These are phyloP conservation scores for Sisor rabdophorus DNA, from an alignment of 2,113 vertebrate species.

Conservation along the genomic window DNA sequence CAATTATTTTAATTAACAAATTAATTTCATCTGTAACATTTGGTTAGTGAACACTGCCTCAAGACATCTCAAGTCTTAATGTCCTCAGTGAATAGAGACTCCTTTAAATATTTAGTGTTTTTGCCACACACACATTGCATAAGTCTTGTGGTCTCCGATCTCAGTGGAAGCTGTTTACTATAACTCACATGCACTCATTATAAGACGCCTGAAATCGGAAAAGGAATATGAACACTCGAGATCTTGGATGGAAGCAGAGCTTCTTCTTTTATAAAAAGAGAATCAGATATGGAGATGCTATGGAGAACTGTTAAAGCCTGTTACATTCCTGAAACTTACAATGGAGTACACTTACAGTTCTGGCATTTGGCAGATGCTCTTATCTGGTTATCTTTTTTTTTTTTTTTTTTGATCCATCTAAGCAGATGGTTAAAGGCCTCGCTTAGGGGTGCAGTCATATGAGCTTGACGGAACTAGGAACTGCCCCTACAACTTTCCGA, in stretches of 20 bases:
- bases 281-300: background rate
- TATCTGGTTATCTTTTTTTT: too few relatives aligned
- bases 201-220: background rate
- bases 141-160: slow-evolving; percentile 5
- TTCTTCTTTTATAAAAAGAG: background rate
- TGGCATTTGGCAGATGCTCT: too few relatives aligned
- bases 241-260: background rate
- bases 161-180: background rate
- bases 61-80: background rate
- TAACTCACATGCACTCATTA: background rate
- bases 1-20: background rate
- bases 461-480: too few relatives aligned
- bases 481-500: too few relatives aligned
- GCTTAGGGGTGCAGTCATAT: too few relatives aligned
- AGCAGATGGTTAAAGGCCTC: too few relatives aligned
- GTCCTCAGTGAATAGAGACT: background rate
- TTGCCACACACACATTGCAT: slow-evolving; percentile 13
- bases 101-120: slow-evolving; percentile 19
- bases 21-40: background rate
- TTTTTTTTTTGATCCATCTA: too few relatives aligned
- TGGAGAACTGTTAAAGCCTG: background rate
- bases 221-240: background rate
- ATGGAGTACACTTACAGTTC: too few relatives aligned
- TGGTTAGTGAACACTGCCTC: background rate
- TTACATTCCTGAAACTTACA: background rate